Conservation (phyloP, 2,113 vertebrate species). For the Collichthys lucidus region DNA sequence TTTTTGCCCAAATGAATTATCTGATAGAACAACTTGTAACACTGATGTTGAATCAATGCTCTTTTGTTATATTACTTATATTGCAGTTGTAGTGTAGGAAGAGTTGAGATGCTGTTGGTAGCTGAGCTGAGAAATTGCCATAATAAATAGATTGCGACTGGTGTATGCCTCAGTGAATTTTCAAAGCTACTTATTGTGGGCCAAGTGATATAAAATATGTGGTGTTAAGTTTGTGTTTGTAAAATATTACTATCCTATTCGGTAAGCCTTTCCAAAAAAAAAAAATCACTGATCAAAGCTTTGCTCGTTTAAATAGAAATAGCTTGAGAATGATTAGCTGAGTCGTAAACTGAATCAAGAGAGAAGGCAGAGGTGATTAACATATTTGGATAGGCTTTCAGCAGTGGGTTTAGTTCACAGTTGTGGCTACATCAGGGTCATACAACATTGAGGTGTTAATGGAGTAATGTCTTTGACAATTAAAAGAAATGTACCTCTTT, state of each 20-base stretch:
- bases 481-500: background rate
- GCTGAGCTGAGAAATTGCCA: no score
- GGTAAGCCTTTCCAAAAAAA: background rate
- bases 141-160: background rate
- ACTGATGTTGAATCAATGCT: background rate
- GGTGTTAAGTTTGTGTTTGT: background rate
- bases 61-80: background rate
- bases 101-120: background rate
- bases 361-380: background rate
- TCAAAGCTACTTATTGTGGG: background rate
- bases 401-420: background rate
- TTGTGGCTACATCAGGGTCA: background rate
- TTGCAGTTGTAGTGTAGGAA: background rate
- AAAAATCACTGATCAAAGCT: background rate
- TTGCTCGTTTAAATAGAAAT: background rate
- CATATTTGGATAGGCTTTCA: background rate
- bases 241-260: background rate
- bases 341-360: background rate
- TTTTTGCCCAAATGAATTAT: slow-evolving; percentile 3
- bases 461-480: slow-evolving; percentile 28
- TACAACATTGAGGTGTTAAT: background rate
- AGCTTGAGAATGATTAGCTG: background rate
- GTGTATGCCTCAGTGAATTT: background rate
- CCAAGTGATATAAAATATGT: background rate
- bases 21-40: background rate